Conservation (phyloP, 1,140 invertebrate genomes). For the Acromyrmex heyeri region DNA sequence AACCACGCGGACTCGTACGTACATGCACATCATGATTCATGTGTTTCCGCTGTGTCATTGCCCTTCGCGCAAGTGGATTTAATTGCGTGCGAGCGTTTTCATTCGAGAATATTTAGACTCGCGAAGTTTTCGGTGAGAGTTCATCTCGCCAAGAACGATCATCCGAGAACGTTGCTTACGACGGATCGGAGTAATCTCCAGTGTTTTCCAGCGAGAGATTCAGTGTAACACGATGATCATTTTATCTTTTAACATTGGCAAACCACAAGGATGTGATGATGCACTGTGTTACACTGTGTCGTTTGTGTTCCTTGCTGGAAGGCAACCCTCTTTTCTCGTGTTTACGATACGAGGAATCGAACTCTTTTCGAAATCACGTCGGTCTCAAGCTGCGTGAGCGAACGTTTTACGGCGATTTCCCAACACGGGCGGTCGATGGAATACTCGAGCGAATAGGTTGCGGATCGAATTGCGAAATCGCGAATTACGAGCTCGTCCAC, state of each 20-base stretch:
- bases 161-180: too few species aligned
- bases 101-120: too few species aligned
- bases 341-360: background rate
- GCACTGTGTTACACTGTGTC: too few species aligned
- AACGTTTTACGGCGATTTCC: background rate
- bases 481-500: background rate
- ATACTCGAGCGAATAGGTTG: constrained; percentile 10
- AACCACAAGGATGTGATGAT: too few species aligned
- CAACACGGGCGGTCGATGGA: background rate
- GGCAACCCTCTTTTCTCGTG: background rate
- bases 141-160: background rate
- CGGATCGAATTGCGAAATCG: background rate
- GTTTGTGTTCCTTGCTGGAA: too few species aligned
- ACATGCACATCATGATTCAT: background rate
- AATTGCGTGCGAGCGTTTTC: background rate
- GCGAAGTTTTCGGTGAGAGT: background rate
- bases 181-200: background rate
- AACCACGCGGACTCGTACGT: constrained; percentile 5
- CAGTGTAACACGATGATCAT: too few species aligned
- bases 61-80: background rate
- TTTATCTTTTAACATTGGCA: too few species aligned
- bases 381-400: background rate
- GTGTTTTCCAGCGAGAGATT: too few species aligned
- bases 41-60: constrained; percentile 24
- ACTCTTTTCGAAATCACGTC: constrained; percentile 1